Evolutionary conservation across 1,140 invertebrate genomes (phyloP).

Genomic region (Drosophila lacteicornis): DNA sequence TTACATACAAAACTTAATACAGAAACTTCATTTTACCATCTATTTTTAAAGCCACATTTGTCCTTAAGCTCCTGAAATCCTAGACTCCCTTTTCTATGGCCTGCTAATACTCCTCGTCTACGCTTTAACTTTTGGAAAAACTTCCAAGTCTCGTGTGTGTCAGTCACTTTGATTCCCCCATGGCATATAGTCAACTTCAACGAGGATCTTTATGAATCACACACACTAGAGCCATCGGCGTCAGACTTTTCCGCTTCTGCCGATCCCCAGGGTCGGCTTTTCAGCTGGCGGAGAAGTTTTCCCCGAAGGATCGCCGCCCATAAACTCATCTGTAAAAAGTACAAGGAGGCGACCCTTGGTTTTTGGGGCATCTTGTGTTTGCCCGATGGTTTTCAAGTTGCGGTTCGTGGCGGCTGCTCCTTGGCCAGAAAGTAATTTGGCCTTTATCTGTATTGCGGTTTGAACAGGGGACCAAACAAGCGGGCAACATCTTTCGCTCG

Average conservation of each 20-base stretch:
- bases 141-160: conserved; percentile 1
- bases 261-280: conserved; percentile 23
- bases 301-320: conserved; percentile 66
- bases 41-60: background rate
- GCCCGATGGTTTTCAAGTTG: conserved; percentile 72
- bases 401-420: conserved; percentile 67
- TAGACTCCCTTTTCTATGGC: background rate
- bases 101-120: background rate
- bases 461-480: conserved; percentile 60
- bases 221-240: conserved; percentile 16
- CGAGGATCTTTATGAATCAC: conserved; percentile 63
- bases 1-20: too few species aligned
- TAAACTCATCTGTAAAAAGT: conserved; percentile 69
- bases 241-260: conserved; percentile 39
- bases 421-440: conserved; percentile 82
- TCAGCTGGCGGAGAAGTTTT: conserved; percentile 26
- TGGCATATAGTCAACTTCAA: conserved; percentile 31
- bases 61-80: background rate
- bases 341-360: conserved; percentile 48
- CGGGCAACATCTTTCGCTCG: conserved; percentile 31
- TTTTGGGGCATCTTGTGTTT: conserved; percentile 54
- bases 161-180: conserved; percentile 24
- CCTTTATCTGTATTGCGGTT: conserved; percentile 82
- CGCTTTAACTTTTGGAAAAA: conserved; percentile 9
- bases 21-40: too few species aligned